phyloP scores from a whole-genome alignment of 2,113 vertebrate genomes.

The Ochotona princeps region DNA sequence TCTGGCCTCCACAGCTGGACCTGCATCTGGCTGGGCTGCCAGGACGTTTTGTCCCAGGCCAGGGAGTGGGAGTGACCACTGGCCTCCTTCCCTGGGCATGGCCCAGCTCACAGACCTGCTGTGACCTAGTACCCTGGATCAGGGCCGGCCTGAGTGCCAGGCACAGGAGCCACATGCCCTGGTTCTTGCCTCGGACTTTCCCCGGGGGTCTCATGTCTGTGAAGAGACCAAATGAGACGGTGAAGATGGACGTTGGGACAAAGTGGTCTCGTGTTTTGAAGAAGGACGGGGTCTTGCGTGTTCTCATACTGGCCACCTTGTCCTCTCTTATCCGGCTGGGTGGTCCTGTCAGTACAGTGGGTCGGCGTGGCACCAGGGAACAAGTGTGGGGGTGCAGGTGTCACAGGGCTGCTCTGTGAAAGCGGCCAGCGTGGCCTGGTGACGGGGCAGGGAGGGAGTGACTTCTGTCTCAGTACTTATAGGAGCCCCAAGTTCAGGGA shows the following conservation, averaged over 20 bases:
- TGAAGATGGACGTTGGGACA: not conserved
- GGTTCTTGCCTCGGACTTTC: conserved; percentile 52
- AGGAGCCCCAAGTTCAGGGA: not conserved
- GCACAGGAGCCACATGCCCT: not conserved
- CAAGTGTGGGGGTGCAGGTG: not conserved
- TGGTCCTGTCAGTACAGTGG: too few relatives aligned
- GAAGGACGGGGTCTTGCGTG: not conserved
- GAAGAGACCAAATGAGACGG: conserved; percentile 1
- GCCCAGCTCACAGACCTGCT: conserved; percentile 4
- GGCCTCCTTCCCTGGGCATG: conserved; percentile 47
- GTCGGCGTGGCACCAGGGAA: too few relatives aligned
- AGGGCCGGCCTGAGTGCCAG: not conserved
- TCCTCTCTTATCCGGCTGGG: not conserved
- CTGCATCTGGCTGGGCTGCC: not conserved
- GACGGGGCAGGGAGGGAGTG: not conserved
- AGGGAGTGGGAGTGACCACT: conserved; percentile 43
- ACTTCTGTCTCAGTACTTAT: too few relatives aligned
- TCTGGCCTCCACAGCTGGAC: not conserved
- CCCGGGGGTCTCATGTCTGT: not conserved
- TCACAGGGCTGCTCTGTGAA: not conserved
- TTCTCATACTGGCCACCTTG: not conserved
- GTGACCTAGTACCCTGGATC: conserved; percentile 67
- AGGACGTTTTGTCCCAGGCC: conserved; percentile 32
- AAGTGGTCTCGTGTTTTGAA: not conserved
- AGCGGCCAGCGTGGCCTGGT: not conserved